Percentiles rank a stretch among this genome's conserved stretches.
Conservation (phyloP, 2,888 invertebrate species). For the Stictocephala bisonia region DNA sequence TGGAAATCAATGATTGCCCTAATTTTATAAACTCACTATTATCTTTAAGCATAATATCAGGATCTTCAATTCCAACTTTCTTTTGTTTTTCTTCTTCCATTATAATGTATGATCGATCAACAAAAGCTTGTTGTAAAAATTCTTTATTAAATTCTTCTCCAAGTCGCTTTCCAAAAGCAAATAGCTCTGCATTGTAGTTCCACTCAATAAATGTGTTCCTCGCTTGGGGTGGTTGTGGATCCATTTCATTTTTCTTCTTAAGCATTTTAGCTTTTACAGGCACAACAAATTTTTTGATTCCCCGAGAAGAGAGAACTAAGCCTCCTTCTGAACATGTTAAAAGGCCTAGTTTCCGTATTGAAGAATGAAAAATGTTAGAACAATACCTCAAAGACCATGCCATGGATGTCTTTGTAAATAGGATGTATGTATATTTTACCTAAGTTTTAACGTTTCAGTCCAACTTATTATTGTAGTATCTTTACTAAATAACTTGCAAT, state of each 20-base stretch:
- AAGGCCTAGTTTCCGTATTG: too few species aligned
- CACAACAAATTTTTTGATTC: slow-evolving; percentile 73
- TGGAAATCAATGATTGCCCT: slow-evolving; percentile 75
- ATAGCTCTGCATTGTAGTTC: slow-evolving; percentile 68
- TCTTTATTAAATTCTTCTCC: slow-evolving; percentile 83
- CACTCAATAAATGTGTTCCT: slow-evolving; percentile 81
- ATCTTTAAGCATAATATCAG: slow-evolving; percentile 70
- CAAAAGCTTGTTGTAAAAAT: slow-evolving; percentile 80
- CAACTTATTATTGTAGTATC: too few species aligned
- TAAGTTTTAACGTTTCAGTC: too few species aligned
- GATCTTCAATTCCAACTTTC: slow-evolving; percentile 75
- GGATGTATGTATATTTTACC: too few species aligned
- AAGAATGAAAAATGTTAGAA: too few species aligned
- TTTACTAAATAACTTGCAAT: too few species aligned
- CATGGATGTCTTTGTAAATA: too few species aligned
- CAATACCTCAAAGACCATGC: too few species aligned
- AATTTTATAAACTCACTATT: slow-evolving; percentile 76
- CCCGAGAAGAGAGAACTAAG: too few species aligned
- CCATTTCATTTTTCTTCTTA: slow-evolving; percentile 69
- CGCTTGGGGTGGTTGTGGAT: slow-evolving; percentile 67
- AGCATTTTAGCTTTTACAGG: slow-evolving; percentile 76
- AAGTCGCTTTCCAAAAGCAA: slow-evolving; percentile 86
- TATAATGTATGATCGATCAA: slow-evolving; percentile 78
- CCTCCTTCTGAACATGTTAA: too few species aligned
- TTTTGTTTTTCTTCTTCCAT: slow-evolving; percentile 76